Conservation (phyloP, 53 echinoderm and acorn worm genomes). For the Paracentrotus lividus region DNA sequence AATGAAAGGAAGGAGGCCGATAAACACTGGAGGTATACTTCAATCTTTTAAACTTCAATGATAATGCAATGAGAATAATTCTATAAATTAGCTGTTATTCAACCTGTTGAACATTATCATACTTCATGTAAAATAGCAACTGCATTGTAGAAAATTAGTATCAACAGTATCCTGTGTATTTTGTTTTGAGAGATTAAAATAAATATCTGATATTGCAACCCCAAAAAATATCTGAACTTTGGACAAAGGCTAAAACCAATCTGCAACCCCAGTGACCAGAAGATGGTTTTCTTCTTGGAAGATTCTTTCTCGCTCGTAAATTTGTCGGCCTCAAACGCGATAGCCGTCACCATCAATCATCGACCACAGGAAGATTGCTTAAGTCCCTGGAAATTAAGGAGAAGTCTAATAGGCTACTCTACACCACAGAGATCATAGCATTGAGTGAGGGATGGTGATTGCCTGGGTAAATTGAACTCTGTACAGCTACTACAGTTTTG, state of each 20-base stretch:
- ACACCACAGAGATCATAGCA: neutral
- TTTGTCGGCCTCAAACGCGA: slow-evolving; percentile 11
- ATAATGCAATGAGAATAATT: neutral
- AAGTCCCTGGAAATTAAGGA: slow-evolving; percentile 37
- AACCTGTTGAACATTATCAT: too few relatives aligned
- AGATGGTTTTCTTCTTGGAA: neutral
- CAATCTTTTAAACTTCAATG: neutral
- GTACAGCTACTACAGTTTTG: neutral
- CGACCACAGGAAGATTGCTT: slow-evolving; percentile 1
- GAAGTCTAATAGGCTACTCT: neutral
- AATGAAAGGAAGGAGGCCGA: too few relatives aligned
- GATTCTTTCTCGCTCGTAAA: slow-evolving; percentile 24
- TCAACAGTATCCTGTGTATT: too few relatives aligned
- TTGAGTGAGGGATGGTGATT: neutral
- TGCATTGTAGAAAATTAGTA: too few relatives aligned
- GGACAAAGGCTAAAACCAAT: neutral
- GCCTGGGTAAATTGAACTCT: neutral
- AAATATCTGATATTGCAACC: neutral
- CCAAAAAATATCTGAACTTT: neutral
- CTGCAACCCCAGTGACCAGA: neutral
- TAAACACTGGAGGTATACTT: too few relatives aligned
- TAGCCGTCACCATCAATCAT: slow-evolving; percentile 37
- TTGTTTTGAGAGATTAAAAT: too few relatives aligned
- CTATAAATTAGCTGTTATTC: neutral
- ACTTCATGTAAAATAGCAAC: too few relatives aligned